Evolutionary conservation across 2,113 vertebrate species (phyloP).

Genomic region (Bos indicus): DNA sequence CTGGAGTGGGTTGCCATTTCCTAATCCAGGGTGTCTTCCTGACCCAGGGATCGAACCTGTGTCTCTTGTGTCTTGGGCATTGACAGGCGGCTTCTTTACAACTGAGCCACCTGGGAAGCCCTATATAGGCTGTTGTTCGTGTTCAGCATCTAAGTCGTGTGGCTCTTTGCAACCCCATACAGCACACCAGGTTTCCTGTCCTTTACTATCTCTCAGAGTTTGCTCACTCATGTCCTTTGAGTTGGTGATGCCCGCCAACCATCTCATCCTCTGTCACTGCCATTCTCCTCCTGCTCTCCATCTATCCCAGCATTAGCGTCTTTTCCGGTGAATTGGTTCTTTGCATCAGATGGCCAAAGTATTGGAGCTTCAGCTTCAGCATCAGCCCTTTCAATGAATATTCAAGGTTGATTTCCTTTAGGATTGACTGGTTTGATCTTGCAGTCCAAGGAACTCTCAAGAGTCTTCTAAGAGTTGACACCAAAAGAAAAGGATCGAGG

Average conservation of each 20-base stretch:
- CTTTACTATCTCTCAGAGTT: background rate
- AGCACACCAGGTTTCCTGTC: background rate
- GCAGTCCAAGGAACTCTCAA: background rate
- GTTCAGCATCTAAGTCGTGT: background rate
- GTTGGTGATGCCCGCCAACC: background rate
- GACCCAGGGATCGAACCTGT: background rate
- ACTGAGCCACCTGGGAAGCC: background rate
- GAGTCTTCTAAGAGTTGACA: background rate
- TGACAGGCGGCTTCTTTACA: background rate
- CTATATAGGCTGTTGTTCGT: background rate
- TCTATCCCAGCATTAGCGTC: background rate
- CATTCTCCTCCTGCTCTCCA: background rate
- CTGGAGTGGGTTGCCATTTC: background rate
- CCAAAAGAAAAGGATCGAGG: background rate
- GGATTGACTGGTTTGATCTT: background rate
- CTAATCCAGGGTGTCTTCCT: background rate
- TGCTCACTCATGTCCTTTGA: background rate
- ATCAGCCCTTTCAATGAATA: background rate
- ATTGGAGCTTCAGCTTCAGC: background rate
- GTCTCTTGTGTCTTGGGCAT: background rate
- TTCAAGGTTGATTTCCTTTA: background rate
- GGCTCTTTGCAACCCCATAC: background rate
- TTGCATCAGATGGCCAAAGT: background rate
- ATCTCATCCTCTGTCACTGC: background rate
- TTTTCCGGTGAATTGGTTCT: background rate